Percentiles rank a stretch among this genome's conserved stretches.
Evolutionary conservation across 2,113 vertebrate genomes (phyloP).

Genomic region (Carollia perspicillata): DNA sequence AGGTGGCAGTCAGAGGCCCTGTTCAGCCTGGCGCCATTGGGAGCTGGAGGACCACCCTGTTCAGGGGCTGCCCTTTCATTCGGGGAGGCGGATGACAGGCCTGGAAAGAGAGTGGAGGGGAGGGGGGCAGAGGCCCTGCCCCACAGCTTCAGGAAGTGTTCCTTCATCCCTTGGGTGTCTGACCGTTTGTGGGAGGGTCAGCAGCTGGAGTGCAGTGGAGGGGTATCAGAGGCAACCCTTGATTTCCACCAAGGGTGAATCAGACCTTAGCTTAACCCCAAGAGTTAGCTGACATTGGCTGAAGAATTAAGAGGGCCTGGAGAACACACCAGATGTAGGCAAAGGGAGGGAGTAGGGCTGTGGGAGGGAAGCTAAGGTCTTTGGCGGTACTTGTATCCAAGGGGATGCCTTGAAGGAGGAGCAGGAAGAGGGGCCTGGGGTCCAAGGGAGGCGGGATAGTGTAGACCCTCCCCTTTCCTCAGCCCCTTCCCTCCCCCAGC

Average conservation of each 20-base stretch:
- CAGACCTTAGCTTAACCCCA: constrained; percentile 4
- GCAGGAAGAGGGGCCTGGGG: constrained; percentile 25
- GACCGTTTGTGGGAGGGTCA: background rate
- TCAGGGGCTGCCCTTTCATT: background rate
- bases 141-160: background rate
- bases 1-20: background rate
- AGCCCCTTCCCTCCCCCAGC: constrained; percentile 71
- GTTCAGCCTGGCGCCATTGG: background rate
- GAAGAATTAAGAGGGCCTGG: background rate
- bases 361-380: background rate
- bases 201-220: background rate
- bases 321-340: background rate
- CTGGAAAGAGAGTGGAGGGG: background rate
- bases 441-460: constrained; percentile 24
- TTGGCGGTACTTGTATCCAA: background rate
- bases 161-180: background rate
- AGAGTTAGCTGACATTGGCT: background rate
- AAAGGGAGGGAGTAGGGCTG: background rate
- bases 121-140: background rate
- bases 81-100: background rate
- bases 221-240: background rate
- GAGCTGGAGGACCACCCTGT: background rate
- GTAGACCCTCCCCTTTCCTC: background rate
- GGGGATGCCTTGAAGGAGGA: background rate
- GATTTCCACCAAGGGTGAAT: background rate